Base-by-base conservation (phyloP, 2,888 invertebrate species). In the Ophion ellenae region DNA sequence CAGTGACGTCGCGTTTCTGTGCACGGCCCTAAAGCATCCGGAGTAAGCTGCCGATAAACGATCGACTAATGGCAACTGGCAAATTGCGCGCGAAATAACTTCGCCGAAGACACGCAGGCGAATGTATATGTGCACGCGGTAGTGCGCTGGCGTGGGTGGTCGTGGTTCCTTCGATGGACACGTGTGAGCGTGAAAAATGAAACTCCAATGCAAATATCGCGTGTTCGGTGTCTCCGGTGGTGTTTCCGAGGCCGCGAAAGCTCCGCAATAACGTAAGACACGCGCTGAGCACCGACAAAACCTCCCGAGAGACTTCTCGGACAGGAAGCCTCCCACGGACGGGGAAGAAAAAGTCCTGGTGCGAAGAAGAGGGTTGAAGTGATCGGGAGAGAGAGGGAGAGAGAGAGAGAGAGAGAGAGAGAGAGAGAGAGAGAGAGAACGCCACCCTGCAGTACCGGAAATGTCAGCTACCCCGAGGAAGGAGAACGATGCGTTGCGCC, bases 41-140 rank as follows among this genome's bases (percentile, higher is more conserved):
- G 66, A 73, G 66, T 40, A 47, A 45, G 9, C 66, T 69, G 84
- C 89, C 88, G 91, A 91, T 91, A 90, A 90, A 89, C 89, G 89
- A 77, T 83, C 89, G 89, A 90, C 88, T 91, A 90, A 91, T 90
- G 90, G 89, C 86, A 86, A 87, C 89, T 87, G 69, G 75, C 90
- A 87, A 90, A 90, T 90, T 89, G 90, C 90, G 83, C 73, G 86
- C 53, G 53, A 14, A 81, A 81, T 71, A 69, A 88, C 79, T 75
- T 77, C 69, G 53, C 17, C 53, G 53, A 53, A 53, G 17, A 17
- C 75, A n/a, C 81, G 61, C 76, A 36, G 20, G 75, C 47, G 63
- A 81, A 53, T 47, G 61, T 47, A 63, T 24, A 63, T 14, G 47
- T 20, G 45, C 14, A n/a, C 28, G 36, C n/a, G 24, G 14, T 53